Percentiles rank a stretch among this genome's conserved stretches.
Evolutionary conservation across 1,140 invertebrate genomes (phyloP).

Genomic region (Forficula auricularia): DNA sequence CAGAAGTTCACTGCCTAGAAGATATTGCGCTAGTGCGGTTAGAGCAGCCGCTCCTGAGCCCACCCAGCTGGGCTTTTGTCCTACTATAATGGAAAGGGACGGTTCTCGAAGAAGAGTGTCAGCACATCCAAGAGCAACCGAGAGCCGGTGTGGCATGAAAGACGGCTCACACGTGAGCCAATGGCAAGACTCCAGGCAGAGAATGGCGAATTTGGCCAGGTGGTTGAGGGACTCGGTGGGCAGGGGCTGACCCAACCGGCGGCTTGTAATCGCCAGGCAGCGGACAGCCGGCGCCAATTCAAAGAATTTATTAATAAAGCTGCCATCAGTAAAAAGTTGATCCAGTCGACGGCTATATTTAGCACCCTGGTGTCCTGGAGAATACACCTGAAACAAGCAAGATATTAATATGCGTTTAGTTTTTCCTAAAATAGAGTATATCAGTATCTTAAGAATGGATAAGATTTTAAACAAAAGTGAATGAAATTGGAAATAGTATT

Average conservation of each 20-base stretch:
- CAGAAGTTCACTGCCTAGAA: conserved; percentile 6
- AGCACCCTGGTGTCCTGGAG: conserved; percentile 19
- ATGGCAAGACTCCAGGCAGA: conserved; percentile 34
- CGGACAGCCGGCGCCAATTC: conserved; percentile 35
- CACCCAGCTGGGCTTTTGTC: conserved; percentile 22
- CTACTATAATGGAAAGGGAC: conserved; percentile 23
- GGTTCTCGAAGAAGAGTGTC: conserved; percentile 26
- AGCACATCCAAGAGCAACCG: conserved; percentile 23
- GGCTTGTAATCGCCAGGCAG: conserved; percentile 4
- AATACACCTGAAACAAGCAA: conserved; percentile 19
- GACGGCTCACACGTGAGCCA: too few species aligned
- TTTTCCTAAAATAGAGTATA: too few species aligned
- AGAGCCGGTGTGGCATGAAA: background rate
- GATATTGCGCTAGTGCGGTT: conserved; percentile 17
- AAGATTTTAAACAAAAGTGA: too few species aligned
- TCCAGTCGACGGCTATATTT: conserved; percentile 33
- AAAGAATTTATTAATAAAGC: conserved; percentile 33
- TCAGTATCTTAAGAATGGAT: too few species aligned
- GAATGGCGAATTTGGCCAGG: conserved; percentile 37
- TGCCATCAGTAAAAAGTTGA: conserved; percentile 32
- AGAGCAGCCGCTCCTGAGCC: conserved; percentile 28
- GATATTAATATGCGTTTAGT: too few species aligned
- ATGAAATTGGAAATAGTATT: too few species aligned
- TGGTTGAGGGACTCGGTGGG: conserved; percentile 32
- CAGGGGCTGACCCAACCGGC: conserved; percentile 18